A percentile compares a stretch with the other conserved stretches of the same genome.
Conservation (phyloP, 2,113 vertebrate species). For the Oxyruncus cristatus region DNA sequence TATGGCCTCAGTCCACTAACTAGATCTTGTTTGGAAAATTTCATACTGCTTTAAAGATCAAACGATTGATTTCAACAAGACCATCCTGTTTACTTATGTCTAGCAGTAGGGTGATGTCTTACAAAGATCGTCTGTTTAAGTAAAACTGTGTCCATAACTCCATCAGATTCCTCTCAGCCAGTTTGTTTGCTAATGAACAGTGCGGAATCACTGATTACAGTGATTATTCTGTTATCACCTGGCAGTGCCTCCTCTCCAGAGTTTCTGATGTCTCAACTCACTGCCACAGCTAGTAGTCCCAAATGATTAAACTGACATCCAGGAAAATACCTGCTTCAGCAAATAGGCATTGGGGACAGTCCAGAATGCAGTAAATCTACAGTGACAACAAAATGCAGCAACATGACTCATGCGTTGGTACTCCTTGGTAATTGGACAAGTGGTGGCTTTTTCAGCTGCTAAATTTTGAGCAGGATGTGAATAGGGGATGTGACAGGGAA, state of each 20-base stretch:
- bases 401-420: neutral
- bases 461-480: neutral
- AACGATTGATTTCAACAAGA: neutral
- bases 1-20: neutral
- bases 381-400: neutral
- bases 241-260: neutral
- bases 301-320: neutral
- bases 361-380: neutral
- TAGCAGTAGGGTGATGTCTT: neutral
- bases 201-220: neutral
- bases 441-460: neutral
- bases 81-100: neutral
- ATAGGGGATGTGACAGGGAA: neutral
- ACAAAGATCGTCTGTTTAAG: neutral
- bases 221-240: neutral
- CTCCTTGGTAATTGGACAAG: neutral
- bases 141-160: neutral
- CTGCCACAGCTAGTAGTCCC: neutral
- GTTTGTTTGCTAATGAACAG: neutral
- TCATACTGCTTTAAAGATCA: neutral
- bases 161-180: neutral
- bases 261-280: neutral
- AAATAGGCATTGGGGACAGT: neutral
- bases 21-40: neutral
- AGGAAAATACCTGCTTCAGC: neutral